Evolutionary conservation across 2,888 invertebrate genomes (phyloP), one percentile per base, ranked within the genome.

Genomic region (Dysmachus trigonus): DNA sequence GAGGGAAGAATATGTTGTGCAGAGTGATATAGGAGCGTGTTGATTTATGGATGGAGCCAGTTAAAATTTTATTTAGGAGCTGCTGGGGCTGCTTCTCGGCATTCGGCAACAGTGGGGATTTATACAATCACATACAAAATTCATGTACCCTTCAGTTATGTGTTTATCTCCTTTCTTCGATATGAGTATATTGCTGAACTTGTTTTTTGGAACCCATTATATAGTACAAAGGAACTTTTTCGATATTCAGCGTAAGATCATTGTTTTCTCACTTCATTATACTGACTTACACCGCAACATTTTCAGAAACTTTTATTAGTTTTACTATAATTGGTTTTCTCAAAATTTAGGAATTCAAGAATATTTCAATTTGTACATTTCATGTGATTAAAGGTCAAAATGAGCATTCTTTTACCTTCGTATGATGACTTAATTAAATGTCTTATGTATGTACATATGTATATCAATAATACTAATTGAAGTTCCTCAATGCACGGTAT

Each of bases 1-100:
- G 73, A 27, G 31, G 27, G 22, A 22, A 27, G 74, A 35, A 76
- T 76, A 76, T 85, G 86, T 85, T 73, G 85, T 73, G 85, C 33
- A 86, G 83, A 85, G 82, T 87, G 76, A 85, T 83, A 85, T 73
- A 85, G 85, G 73, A 84, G 76, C 83, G 81, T 86, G 87, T 84
- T 87, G 87, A 87, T 86, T 87, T 87, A 87, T 86, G 73, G 79
- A 83, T 85, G 82, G 38, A 71, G 85, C 35, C 8, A 71, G 82
- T 86, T 77, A 74, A 85, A 81, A 76, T 76, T 83, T 85, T 77
- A 77, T 87, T 85, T 85, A 33, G 53, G 18, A 53, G 15, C 73
- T n/a, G 41, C 30, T 41, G n/a, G 74, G 85, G 77, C 47, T 77
- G 76, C 41, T 85, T 83, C 22, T 79, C 51, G 27, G 30, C 15